These are phyloP conservation scores for Polyommatus iphigenia DNA, from an alignment of 2,888 invertebrate genomes.

Conservation along the genomic window DNA sequence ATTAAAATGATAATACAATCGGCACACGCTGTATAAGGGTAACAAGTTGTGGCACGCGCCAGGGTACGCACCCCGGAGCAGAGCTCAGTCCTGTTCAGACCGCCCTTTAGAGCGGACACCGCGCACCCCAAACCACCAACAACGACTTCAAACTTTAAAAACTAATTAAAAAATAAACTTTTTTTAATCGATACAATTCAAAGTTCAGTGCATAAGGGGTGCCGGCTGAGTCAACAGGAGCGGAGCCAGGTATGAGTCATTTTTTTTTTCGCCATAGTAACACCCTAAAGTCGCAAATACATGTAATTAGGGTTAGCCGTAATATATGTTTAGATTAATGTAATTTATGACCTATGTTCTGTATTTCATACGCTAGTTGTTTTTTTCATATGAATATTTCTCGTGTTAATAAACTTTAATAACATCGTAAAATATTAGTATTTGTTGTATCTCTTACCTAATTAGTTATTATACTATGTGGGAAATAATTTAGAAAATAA, in stretches of 20 bases:
- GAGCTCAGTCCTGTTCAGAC: constrained; percentile 66
- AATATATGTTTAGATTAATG: constrained; percentile 36
- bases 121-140: constrained; percentile 60
- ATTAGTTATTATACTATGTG: no score
- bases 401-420: not conserved
- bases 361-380: not conserved
- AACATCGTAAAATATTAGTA: no score
- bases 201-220: constrained; percentile 58
- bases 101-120: constrained; percentile 68
- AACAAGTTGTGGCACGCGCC: constrained; percentile 60
- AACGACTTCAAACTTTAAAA: constrained; percentile 44
- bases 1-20: constrained; percentile 11
- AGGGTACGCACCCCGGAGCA: constrained; percentile 61
- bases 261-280: constrained; percentile 72
- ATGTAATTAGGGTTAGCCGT: constrained; percentile 33
- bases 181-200: constrained; percentile 33
- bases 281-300: constrained; percentile 58
- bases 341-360: constrained; percentile 31
- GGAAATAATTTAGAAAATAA: no score
- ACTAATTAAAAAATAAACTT: constrained; percentile 33
- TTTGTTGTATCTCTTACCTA: no score
- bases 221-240: constrained; percentile 71
- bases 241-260: constrained; percentile 72
- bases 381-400: not conserved
- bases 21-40: constrained; percentile 57